phyloP scores from a whole-genome alignment of 92 coral and sea anemone genomes.

The Pocillopora grandis region DNA sequence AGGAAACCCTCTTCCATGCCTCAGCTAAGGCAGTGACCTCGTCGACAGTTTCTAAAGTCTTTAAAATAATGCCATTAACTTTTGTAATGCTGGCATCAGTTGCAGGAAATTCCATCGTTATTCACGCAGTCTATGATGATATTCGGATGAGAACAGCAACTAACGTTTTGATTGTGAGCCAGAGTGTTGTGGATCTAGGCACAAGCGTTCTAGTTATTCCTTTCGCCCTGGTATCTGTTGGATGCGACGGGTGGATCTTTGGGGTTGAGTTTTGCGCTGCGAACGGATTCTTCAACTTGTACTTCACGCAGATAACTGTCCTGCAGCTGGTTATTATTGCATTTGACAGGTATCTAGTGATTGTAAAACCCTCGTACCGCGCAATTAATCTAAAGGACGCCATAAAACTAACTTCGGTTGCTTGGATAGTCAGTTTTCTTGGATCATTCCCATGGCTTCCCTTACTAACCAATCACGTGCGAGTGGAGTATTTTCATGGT shows the following conservation, averaged over 20 bases:
- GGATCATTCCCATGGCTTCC: slow-evolving; percentile 75
- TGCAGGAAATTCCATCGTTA: slow-evolving; percentile 50
- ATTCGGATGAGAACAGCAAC: slow-evolving; percentile 68
- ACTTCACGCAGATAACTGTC: slow-evolving; percentile 73
- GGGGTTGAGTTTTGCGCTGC: slow-evolving; percentile 53
- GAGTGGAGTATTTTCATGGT: slow-evolving; percentile 60
- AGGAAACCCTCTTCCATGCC: neutral
- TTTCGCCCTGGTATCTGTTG: slow-evolving; percentile 65
- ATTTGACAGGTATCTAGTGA: slow-evolving; percentile 74
- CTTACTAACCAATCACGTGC: slow-evolving; percentile 48
- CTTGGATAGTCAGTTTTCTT: slow-evolving; percentile 60
- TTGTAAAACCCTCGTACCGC: slow-evolving; percentile 44
- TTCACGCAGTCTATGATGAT: slow-evolving; percentile 50
- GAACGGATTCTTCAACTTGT: slow-evolving; percentile 71
- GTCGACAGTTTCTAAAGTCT: slow-evolving; percentile 27
- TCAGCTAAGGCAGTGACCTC: neutral
- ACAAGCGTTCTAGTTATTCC: slow-evolving; percentile 71
- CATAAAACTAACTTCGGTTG: slow-evolving; percentile 13
- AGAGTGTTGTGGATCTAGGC: slow-evolving; percentile 70
- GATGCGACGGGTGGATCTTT: slow-evolving; percentile 64
- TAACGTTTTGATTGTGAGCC: slow-evolving; percentile 69
- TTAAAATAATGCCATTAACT: slow-evolving; percentile 57
- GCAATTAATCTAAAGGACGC: slow-evolving; percentile 36
- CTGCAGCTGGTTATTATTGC: slow-evolving; percentile 62
- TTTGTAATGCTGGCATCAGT: slow-evolving; percentile 60